Percentiles rank a stretch among this genome's conserved stretches.
Evolutionary conservation across 2,888 invertebrate genomes (phyloP).

Genomic region (Tipula lateralis): DNA sequence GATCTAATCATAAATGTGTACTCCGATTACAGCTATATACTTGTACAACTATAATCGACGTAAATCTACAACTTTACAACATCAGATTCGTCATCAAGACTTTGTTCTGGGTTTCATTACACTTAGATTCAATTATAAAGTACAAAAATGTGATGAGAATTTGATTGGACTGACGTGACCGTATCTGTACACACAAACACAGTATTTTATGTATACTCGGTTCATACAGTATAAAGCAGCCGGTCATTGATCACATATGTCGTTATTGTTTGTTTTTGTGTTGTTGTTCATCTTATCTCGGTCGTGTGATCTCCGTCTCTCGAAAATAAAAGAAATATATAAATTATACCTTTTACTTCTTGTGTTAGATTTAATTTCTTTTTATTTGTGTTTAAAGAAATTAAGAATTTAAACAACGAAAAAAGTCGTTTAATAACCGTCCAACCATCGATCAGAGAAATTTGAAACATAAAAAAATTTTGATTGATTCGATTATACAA

Average conservation of each 20-base stretch:
- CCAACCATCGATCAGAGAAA: conserved; percentile 15
- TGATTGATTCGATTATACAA: not conserved
- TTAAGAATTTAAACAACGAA: not conserved
- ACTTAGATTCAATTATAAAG: not conserved
- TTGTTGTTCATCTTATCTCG: not conserved
- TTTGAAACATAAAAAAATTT: not conserved
- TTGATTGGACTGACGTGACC: not conserved
- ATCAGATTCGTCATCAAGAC: not conserved
- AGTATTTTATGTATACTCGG: not conserved
- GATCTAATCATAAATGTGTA: not conserved
- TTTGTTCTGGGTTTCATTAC: not conserved
- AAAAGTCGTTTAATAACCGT: not conserved
- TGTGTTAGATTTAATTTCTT: not conserved
- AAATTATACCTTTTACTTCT: conserved; percentile 24
- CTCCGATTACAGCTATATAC: not conserved
- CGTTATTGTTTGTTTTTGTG: not conserved
- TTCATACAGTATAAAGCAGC: not conserved
- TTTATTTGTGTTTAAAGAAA: not conserved
- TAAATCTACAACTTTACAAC: not conserved
- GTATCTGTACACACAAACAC: not conserved
- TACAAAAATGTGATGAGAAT: not conserved
- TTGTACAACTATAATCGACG: not conserved
- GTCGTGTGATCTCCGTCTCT: not conserved
- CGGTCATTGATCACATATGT: conserved; percentile 13
- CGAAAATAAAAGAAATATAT: not conserved